Conservation (phyloP, 2,797 vertebrate species). For the Neoniphon sammara region DNA sequence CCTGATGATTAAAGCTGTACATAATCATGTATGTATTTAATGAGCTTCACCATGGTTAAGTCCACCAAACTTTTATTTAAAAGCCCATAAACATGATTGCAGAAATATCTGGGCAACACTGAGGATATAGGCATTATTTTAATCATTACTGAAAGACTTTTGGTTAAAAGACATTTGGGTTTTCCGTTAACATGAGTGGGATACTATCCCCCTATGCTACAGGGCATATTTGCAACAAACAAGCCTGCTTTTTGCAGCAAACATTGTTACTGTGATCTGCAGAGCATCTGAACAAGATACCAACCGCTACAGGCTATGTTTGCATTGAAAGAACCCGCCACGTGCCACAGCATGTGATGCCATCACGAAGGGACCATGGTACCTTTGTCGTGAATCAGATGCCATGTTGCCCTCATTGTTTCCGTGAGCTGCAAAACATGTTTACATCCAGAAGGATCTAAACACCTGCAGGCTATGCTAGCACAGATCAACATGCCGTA, state of each 20-base stretch:
- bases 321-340: not conserved
- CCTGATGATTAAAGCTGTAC: too few species aligned
- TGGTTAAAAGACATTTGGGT: not conserved
- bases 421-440: not conserved
- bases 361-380: not conserved
- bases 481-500: not conserved
- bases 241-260: not conserved
- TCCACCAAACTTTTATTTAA: too few species aligned
- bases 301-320: not conserved
- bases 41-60: not conserved
- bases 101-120: not conserved
- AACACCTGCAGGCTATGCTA: not conserved
- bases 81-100: too few species aligned
- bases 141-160: not conserved
- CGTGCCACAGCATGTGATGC: not conserved
- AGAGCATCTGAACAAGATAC: not conserved
- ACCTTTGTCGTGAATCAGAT: not conserved
- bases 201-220: constrained; percentile 2
- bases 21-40: too few species aligned
- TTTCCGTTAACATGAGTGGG: not conserved
- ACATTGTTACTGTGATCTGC: constrained; percentile 2
- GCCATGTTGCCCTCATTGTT: not conserved
- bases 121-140: not conserved
- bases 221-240: not conserved
- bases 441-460: not conserved